Evolutionary conservation across 2,888 invertebrate species (phyloP), one percentile per base, ranked within the genome.

Genomic region (Meghimatium bilineatum): DNA sequence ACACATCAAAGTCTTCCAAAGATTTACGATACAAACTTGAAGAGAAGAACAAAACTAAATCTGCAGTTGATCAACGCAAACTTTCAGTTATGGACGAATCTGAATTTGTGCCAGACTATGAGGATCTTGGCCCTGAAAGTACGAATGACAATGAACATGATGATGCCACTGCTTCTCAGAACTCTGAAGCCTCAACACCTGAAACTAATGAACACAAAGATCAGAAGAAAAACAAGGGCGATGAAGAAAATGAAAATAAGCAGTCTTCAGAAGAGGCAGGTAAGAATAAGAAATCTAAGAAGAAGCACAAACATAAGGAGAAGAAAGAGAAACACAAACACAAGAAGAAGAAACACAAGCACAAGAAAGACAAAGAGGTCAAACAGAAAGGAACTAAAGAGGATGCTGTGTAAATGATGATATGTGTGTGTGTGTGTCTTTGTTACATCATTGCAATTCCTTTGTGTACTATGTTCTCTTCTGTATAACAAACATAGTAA

Each of bases 31-130:
- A 85, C 23, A 81, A 85, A 32, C 75, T 86, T n/a, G 86, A 86
- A 29, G 86, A 86, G 32, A 85, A 80, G 60, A 77, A 71, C 14
- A 85, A 85, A 32, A 32, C 83, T 14, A 81, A 85, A 26, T 78
- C 80, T 26, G 69, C 83, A 10, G 78, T 85, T 1, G 49, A 87
- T 38, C 89, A 90, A 44, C 85, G 92, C 10, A 91, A 92, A 83
- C 89, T 92, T 32, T 92, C 92, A 0, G 86, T 91, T 34, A 86
- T 91, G 67, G 92, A 92, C 82, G 92, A 92, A 85, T 88, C 91
- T 0, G 88, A 88, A 79, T 92, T 92, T 89, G 91, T 89, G 63
- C 92, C 92, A 0, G 92, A 92, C 86, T 92, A 92, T 87, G 88
- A 90, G 29, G 91, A 91, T 52, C 49, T 85, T 66, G 85, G 56